Conservation (phyloP, 1,140 invertebrate genomes). For the Thaumetopoea pityocampa region DNA sequence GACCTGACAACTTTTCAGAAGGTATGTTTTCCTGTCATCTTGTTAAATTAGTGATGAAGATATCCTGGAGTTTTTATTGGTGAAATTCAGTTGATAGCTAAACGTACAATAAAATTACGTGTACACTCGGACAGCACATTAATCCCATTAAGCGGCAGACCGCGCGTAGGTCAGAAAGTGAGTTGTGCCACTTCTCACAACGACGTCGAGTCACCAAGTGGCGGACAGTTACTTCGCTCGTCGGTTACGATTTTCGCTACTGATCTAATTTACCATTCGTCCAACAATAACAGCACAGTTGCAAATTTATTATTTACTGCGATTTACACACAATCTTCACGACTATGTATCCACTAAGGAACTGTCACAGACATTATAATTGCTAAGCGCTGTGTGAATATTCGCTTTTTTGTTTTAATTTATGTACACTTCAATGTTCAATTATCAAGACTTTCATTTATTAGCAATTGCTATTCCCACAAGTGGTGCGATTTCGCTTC, state of each 20-base stretch:
- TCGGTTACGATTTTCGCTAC: conserved; percentile 26
- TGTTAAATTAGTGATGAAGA: too few relatives aligned
- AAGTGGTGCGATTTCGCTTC: too few relatives aligned
- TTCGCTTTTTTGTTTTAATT: too few relatives aligned
- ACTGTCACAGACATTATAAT: too few relatives aligned
- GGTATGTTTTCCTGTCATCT: too few relatives aligned
- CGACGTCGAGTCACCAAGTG: conserved; percentile 44
- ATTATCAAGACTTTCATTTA: too few relatives aligned
- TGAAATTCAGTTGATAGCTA: neutral
- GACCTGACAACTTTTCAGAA: conserved; percentile 44
- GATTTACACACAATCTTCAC: neutral
- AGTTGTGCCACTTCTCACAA: conserved; percentile 54
- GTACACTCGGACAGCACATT: neutral
- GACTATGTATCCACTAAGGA: neutral
- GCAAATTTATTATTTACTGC: neutral
- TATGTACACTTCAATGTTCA: too few relatives aligned
- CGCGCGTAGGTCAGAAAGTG: conserved; percentile 44
- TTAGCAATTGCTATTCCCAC: too few relatives aligned
- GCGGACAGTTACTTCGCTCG: conserved; percentile 39
- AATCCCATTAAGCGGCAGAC: conserved; percentile 21
- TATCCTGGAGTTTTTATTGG: too few relatives aligned
- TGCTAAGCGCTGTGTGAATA: too few relatives aligned
- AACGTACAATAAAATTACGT: neutral
- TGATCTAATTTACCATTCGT: conserved; percentile 21
- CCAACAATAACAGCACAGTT: too few relatives aligned